Evolutionary conservation across 2,113 vertebrate genomes (phyloP).

Genomic region (Hymenochirus boettgeri): DNA sequence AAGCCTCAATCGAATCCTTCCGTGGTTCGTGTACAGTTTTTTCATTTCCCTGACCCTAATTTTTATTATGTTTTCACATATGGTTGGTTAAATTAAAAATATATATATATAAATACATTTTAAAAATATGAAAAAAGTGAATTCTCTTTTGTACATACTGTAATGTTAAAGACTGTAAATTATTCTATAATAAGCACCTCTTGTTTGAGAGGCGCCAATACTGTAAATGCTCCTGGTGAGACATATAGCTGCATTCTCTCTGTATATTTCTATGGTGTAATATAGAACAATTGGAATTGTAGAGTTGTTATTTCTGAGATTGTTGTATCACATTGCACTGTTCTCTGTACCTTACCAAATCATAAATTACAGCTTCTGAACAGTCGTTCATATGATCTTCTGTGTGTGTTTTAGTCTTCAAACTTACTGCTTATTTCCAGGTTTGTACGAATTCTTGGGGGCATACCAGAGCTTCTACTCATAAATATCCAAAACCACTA

Average conservation of each 20-base stretch:
- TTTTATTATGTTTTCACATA: conserved; percentile 53
- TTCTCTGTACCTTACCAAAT: conserved; percentile 47
- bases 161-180: conserved; percentile 82
- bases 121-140: too few relatives aligned
- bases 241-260: conserved; percentile 44
- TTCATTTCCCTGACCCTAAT: conserved; percentile 61
- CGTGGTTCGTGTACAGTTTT: conserved; percentile 82
- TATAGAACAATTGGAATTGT: conserved; percentile 51
- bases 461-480: too few relatives aligned
- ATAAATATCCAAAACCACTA: too few relatives aligned
- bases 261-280: conserved; percentile 60
- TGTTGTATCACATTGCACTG: conserved; percentile 73
- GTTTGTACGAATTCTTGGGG: too few relatives aligned
- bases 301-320: conserved; percentile 52
- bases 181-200: conserved; percentile 49
- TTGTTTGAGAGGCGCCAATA: conserved; percentile 26
- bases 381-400: conserved; percentile 10
- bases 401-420: background rate
- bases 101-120: too few relatives aligned
- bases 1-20: conserved; percentile 64
- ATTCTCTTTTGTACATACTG: conserved; percentile 73
- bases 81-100: too few relatives aligned
- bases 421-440: background rate
- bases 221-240: conserved; percentile 32
- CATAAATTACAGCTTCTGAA: conserved; percentile 38